Evolutionary conservation across 2,888 invertebrate species (phyloP), one percentile per base, ranked within the genome.

Genomic region (Anaspis maculata): DNA sequence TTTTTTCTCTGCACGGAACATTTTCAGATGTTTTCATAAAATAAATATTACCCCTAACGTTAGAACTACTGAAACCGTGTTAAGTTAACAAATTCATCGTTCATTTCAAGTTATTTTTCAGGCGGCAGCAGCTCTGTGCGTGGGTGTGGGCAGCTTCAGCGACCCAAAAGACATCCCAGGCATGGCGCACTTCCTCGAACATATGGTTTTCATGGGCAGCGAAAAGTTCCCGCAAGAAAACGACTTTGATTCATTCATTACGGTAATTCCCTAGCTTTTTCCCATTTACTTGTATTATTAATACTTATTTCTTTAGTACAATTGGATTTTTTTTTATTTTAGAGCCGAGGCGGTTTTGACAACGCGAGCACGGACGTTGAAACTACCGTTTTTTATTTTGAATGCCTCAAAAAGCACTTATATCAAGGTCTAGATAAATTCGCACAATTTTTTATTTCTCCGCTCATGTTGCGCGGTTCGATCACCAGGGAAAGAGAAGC

Each of bases 171-270:
- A 73, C 51, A 77, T 87, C 33, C 85, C 81, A 47, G 89, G 89
- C 0, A 62, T 89, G 59, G 85, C 88, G 1, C 89, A 89, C 61
- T 88, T 89, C 59, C 70, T 89, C 2, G 89, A 89, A 53, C 89
- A 89, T 60, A 88, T 94, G 91, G 83, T 94, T 13, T 94, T 91
- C 57, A 92, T 92, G 91, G 94, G 92, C 16, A 90, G 88, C 46
- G 74, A 83, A 54, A 91, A 89, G 58, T 92, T 82, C 61, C 88
- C 84, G 5, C 72, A 77, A 57, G 91, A 92, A 67, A 89, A 89
- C 61, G 82, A 80, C 45, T 86, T 88, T 54, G 87, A 88, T 66
- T 69, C 82, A 1, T 87, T 81, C 48, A 75, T 88, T 13, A 79
- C 77, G 68, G 76, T 76, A 56, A 49, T 25, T 16, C 13, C 13